Percentiles rank a stretch among this genome's conserved stretches.
Conservation (phyloP, 2,888 invertebrate species). For the Melieria omissa region DNA sequence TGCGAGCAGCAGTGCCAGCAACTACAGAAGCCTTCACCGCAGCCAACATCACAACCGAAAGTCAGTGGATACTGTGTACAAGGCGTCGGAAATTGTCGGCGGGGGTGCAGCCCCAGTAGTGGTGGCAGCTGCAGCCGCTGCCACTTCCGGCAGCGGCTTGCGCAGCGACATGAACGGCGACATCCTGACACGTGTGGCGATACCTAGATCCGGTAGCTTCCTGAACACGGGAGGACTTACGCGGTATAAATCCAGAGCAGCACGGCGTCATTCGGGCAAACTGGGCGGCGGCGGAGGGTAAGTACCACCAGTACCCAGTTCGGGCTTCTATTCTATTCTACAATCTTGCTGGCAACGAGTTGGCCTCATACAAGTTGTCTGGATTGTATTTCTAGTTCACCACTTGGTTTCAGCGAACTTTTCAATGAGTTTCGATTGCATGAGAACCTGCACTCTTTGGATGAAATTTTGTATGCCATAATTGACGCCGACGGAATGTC, state of each 20-base stretch:
- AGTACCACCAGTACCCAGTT: slow-evolving; percentile 26
- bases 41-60: slow-evolving; percentile 10
- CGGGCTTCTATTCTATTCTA: background rate
- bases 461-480: slow-evolving; percentile 87
- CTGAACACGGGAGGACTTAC: slow-evolving; percentile 83
- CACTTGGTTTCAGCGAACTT: slow-evolving; percentile 86
- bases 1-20: background rate
- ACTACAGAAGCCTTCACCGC: background rate
- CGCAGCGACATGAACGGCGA: slow-evolving; percentile 76
- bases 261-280: slow-evolving; percentile 63
- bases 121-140: slow-evolving; percentile 38
- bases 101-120: slow-evolving; percentile 37
- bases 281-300: slow-evolving; percentile 64
- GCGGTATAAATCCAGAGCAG: slow-evolving; percentile 75
- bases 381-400: slow-evolving; percentile 73
- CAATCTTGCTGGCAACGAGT: background rate
- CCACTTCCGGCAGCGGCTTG: slow-evolving; percentile 40
- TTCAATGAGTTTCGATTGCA: slow-evolving; percentile 89
- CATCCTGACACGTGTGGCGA: slow-evolving; percentile 85
- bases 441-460: slow-evolving; percentile 88
- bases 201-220: slow-evolving; percentile 87
- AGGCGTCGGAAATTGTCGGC: slow-evolving; percentile 42
- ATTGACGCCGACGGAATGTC: slow-evolving; percentile 94
- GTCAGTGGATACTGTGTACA: slow-evolving; percentile 44
- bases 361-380: slow-evolving; percentile 13